Evolutionary conservation across 2,113 vertebrate genomes (phyloP).

Genomic region (Rhipidura dahli): DNA sequence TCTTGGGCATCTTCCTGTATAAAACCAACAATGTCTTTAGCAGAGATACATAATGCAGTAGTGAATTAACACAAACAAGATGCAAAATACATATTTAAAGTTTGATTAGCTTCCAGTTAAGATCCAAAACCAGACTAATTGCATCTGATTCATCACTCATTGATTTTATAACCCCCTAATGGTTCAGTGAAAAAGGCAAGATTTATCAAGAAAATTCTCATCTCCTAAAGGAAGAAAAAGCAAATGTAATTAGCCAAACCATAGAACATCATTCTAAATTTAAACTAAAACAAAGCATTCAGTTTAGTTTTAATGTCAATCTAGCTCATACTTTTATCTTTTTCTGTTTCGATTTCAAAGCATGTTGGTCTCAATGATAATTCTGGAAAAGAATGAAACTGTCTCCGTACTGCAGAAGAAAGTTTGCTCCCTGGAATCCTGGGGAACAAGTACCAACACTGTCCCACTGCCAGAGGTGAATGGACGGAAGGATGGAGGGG

Average conservation of each 20-base stretch:
- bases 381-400: neutral
- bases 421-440: neutral
- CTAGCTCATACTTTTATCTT: neutral
- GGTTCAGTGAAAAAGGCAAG: slow-evolving; percentile 10
- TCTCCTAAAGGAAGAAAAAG: neutral
- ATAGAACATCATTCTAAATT: neutral
- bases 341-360: neutral
- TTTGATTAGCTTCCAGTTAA: slow-evolving; percentile 49
- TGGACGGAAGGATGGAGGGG: neutral
- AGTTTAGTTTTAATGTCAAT: neutral
- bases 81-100: slow-evolving; percentile 39
- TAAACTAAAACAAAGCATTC: neutral
- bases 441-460: neutral
- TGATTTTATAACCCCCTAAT: slow-evolving; percentile 51
- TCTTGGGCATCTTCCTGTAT: slow-evolving; percentile 82
- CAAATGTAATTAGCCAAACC: slow-evolving; percentile 15
- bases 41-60: slow-evolving; percentile 26
- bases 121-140: slow-evolving; percentile 53
- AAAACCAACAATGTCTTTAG: slow-evolving; percentile 54
- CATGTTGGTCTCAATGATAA: neutral
- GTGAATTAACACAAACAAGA: slow-evolving; percentile 50
- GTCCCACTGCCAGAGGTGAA: neutral
- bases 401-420: neutral
- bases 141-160: slow-evolving; percentile 18
- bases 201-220: slow-evolving; percentile 21